phyloP scores from a whole-genome alignment of 2,888 invertebrate genomes.

The Habrosyne pyritoides region DNA sequence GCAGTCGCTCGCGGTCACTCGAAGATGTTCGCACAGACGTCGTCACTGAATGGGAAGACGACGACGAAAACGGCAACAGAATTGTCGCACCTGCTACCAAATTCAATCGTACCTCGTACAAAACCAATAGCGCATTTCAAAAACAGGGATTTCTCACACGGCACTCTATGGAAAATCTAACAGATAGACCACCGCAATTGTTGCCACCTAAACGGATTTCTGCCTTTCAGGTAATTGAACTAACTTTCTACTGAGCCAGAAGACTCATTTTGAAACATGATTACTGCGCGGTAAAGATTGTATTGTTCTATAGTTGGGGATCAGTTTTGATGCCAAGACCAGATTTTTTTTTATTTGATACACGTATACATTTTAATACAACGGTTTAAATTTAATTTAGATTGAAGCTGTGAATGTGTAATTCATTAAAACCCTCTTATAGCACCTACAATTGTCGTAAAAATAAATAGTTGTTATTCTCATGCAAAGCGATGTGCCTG shows the following conservation, averaged over 20 bases:
- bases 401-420: too few relatives aligned
- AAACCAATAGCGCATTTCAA: slow-evolving; percentile 63
- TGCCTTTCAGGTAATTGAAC: slow-evolving; percentile 81
- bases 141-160: slow-evolving; percentile 81
- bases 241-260: slow-evolving; percentile 64
- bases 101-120: slow-evolving; percentile 71
- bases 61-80: slow-evolving; percentile 85
- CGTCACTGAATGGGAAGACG: slow-evolving; percentile 85
- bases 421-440: too few relatives aligned
- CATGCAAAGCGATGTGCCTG: slow-evolving; percentile 50
- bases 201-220: slow-evolving; percentile 80
- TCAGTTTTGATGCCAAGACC: slow-evolving; percentile 21
- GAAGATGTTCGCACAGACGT: slow-evolving; percentile 88
- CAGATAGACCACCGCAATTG: slow-evolving; percentile 79
- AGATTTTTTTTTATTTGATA: too few relatives aligned
- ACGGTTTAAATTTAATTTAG: too few relatives aligned
- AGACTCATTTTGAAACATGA: slow-evolving; percentile 47
- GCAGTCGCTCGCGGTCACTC: slow-evolving; percentile 87
- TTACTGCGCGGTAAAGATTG: slow-evolving; percentile 45
- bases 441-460: slow-evolving; percentile 33
- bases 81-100: slow-evolving; percentile 79
- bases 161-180: slow-evolving; percentile 89
- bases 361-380: too few relatives aligned
- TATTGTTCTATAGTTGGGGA: slow-evolving; percentile 38
- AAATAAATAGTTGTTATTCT: slow-evolving; percentile 35